Base-by-base conservation (phyloP, 2,797 vertebrate genomes). In the Sebastes minor region DNA sequence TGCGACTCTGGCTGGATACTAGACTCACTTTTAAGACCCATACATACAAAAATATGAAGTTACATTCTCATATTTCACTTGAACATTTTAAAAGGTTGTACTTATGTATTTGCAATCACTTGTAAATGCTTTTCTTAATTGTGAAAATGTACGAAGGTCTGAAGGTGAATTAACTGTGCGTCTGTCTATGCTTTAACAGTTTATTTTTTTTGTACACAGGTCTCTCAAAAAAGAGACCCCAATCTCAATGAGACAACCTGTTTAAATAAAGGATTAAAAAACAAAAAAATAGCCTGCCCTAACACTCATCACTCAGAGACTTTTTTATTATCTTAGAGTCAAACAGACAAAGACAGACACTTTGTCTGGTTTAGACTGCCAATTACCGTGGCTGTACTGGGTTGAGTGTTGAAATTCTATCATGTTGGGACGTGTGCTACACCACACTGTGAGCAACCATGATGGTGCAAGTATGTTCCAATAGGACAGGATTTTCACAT, bases 241-340 rank as follows among this genome's bases (percentile, higher is more conserved):
- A 11, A 10, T 53, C 52, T 53, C 20, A n/a, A 22, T 53, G 52
- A 53, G n/a, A 53, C n/a, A n/a, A 53, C 0, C 52, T 53, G 52
- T 53, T 53, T 53, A 52, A 52, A n/a, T 52, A 52, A 1, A 22
- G 52, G 52, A 53, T 53, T 53, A 52, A 52, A 49, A 52, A 52
- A 52, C n/a, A 1, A 53, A 53, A 53, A 22, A 53, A 11, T 22
- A 53, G 70, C 53, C 27, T 33, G 23, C 23, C 66, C 66, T 71
- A 62, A 66, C 20, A 38, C 42, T 16, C 30, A 55, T 79, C 75
- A 68, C 28, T 70, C 23, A 46, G 32, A 64, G 35, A 76, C 27
- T 42, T 56, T 53, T 71, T 61, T 76, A 14, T 83, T 61, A 82
- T 82, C 76, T 72, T 30, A 10, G n/a, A 71, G 60, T 71, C 62